Evolutionary conservation across 2,113 vertebrate species (phyloP), one percentile per base, ranked within the genome.

Genomic region (Equus quagga): DNA sequence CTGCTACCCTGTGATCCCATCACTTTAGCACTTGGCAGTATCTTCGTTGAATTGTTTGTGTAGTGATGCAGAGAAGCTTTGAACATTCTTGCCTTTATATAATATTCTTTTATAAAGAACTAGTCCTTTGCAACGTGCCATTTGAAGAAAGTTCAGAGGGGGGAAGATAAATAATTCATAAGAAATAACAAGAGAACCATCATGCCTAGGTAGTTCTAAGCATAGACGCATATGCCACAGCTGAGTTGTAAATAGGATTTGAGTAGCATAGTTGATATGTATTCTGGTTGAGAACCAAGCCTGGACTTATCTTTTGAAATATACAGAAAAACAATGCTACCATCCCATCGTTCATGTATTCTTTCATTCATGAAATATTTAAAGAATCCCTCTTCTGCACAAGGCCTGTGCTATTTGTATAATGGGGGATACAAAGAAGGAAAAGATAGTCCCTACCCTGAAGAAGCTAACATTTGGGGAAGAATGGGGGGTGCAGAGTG

Each of bases 121-220:
- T 80, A 86, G 69, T 76, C 62, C 82, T 97, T 92, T 80, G 78
- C 96, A 91, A 80, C 72, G 49, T 93, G 41, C 96, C 73, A 96
- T 97, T 92, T 98, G 96, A 97, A 98, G 91, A 83, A 97, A 97
- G 96, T 97, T 97, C 95, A 94, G 76, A 95, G 97, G 24, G n/a
- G 51, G 51, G 41, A 83, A 80, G 70, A 93, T 97, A 97, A 97
- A 97, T 97, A 97, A 97, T 97, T 94, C 89, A 97, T 91, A 95
- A 89, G 69, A 95, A 97, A 89, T 91, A 96, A 93, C 73, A 96
- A 97, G 73, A 91, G 85, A 93, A 84, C 65, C 69, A 81, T 44
- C 75, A 54, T 3, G 76, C 85, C 89, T 60, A 73, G 44, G 81
- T 75, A 78, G 86, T 91, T 94, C 78, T 75, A 36, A 94, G 69